Evolutionary conservation across 2,888 invertebrate species (phyloP).

Genomic region (Spodoptera picta): DNA sequence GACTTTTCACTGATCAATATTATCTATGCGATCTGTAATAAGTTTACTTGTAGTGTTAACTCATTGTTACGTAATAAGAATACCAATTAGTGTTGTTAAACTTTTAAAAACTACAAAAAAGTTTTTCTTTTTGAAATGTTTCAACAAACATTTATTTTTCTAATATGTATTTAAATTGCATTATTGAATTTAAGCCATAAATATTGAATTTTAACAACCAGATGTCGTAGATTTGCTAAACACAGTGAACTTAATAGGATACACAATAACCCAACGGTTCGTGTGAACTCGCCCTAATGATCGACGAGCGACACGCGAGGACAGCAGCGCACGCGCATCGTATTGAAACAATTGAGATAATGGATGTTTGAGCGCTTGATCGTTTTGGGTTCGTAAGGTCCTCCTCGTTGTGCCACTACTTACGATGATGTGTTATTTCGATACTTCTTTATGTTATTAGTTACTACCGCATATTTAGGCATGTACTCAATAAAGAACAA

Average conservation of each 20-base stretch:
- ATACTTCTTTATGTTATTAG: constrained; percentile 8
- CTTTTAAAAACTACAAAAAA: no score
- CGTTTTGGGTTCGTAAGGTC: constrained; percentile 57
- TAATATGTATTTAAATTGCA: no score
- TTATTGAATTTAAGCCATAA: no score
- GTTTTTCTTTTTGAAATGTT: no score
- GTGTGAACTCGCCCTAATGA: constrained; percentile 38
- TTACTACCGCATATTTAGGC: not conserved
- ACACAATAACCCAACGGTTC: constrained; percentile 4
- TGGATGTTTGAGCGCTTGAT: constrained; percentile 51
- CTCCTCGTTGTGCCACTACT: constrained; percentile 34
- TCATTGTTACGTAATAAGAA: no score
- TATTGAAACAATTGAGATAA: constrained; percentile 65
- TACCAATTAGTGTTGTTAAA: no score
- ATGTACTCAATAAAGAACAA: no score
- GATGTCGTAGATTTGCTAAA: not conserved
- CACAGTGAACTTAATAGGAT: not conserved
- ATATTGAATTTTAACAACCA: not conserved
- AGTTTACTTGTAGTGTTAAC: no score
- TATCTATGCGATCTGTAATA: no score
- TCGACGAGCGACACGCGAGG: constrained; percentile 57
- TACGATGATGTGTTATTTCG: constrained; percentile 35
- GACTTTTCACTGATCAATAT: no score
- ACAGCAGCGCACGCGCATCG: constrained; percentile 56
- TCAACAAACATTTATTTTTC: no score